phyloP scores from a whole-genome alignment of 2,113 vertebrate species.

The Sorex fumeus region DNA sequence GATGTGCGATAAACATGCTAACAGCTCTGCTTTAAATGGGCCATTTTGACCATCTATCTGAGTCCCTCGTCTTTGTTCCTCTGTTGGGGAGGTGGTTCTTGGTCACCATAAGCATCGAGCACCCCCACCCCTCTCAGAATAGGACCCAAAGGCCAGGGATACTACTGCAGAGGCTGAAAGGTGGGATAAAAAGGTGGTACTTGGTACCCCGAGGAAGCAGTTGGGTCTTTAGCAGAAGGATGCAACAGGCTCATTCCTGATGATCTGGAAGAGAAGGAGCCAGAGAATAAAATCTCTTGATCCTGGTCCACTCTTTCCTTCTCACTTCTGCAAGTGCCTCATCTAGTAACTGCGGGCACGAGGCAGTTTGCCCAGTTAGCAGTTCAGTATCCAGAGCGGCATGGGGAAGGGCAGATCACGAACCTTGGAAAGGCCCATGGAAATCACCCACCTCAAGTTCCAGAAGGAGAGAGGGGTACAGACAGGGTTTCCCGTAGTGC shows the following conservation, averaged over 20 bases:
- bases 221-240: rapidly evolving
- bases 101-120: no score
- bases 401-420: neutral
- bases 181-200: neutral
- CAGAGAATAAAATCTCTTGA: neutral
- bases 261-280: neutral
- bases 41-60: no score
- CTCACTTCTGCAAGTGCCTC: neutral
- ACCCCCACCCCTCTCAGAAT: no score
- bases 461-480: neutral
- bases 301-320: neutral
- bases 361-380: neutral
- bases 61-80: no score
- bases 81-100: no score
- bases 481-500: neutral
- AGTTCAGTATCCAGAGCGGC: neutral
- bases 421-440: neutral
- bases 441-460: neutral
- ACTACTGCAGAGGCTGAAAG: neutral
- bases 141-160: neutral
- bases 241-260: neutral
- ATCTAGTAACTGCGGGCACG: neutral
- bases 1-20: no score
- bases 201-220: neutral
- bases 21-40: no score